Evolutionary conservation across 2,888 invertebrate species (phyloP), one percentile per base, ranked within the genome.

Genomic region (Drosophila glabriapex): DNA sequence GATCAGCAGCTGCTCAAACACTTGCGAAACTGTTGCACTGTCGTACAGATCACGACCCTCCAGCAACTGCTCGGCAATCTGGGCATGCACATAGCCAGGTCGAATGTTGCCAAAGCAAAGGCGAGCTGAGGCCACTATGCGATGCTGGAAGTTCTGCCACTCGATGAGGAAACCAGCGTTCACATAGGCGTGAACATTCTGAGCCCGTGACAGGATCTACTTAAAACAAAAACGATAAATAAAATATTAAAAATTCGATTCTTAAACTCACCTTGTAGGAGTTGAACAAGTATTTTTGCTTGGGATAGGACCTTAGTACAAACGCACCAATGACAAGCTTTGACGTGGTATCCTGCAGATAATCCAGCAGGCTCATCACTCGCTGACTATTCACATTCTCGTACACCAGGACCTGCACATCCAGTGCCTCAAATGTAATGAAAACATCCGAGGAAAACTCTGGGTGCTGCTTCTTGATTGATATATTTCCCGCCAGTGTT

Each of bases 131-230:
- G 28, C 46, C 16, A 85, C 89, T 9, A 59, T 72, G 5, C 39
- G 66, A 0, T 65, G 56, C 31, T 76, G 69, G 2, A 35, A 16
- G 10, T 71, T 68, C 19, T 76, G 66, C 89, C 89, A 85, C 91
- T 95, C 94, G 62, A 96, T 94, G 7, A 96, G 93, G 83, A 97
- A 96, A 1, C 95, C 97, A 19, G 96, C 96, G 90, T 97, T 97
- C 0, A 97, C 96, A 69, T 96, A 95, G 0, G 97, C 97, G 83
- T 96, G 96, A 0, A 97, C 95, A 85, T 96, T 97, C 93, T 96
- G 96, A 0, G 96, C 95, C 72, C 97, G 94, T 0, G 96, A 95
- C 94, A 96, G 96, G 52, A 97, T 95, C 96, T 91, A 33, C 19
- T 41, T 25, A 3, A 14, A 25, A 7, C 2, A 0, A 9, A 31